These are phyloP conservation scores for Marcusenius ussheri DNA, from an alignment of 2,113 vertebrate genomes.

Conservation along the genomic window DNA sequence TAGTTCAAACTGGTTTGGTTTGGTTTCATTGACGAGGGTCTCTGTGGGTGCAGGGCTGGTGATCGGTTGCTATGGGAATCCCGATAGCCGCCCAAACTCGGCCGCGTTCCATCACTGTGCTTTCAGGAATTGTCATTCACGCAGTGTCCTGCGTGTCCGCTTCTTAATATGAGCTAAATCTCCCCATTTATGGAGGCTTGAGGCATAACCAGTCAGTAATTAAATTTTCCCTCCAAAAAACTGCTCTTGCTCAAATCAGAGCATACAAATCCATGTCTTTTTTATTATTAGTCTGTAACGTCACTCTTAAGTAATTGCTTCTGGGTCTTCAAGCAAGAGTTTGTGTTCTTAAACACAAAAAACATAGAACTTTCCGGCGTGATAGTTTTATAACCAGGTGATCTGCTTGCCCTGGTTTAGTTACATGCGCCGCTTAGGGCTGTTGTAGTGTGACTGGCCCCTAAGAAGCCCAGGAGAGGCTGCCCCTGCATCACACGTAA, in stretches of 20 bases:
- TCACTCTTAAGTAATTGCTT: neutral
- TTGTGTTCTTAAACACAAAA: neutral
- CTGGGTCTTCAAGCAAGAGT: neutral
- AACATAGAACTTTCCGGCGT: neutral
- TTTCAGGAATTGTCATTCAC: neutral
- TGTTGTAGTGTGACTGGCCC: neutral
- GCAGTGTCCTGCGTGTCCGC: neutral
- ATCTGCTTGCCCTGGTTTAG: neutral
- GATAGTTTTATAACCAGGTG: neutral
- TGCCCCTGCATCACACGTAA: neutral
- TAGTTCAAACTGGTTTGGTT: neutral
- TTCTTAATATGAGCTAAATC: conserved; percentile 3
- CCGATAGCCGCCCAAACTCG: neutral
- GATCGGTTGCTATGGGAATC: conserved; percentile 1
- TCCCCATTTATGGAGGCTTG: neutral
- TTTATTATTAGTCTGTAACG: neutral
- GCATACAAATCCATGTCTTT: neutral
- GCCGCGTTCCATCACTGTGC: neutral
- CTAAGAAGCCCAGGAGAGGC: neutral
- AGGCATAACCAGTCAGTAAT: neutral
- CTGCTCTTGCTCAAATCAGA: neutral
- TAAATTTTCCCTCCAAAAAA: neutral
- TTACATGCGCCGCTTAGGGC: neutral
- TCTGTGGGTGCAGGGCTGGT: neutral
- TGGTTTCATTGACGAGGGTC: neutral